These are phyloP conservation scores for Suricata suricatta DNA, from an alignment of 2,113 vertebrate genomes.

Conservation along the genomic window DNA sequence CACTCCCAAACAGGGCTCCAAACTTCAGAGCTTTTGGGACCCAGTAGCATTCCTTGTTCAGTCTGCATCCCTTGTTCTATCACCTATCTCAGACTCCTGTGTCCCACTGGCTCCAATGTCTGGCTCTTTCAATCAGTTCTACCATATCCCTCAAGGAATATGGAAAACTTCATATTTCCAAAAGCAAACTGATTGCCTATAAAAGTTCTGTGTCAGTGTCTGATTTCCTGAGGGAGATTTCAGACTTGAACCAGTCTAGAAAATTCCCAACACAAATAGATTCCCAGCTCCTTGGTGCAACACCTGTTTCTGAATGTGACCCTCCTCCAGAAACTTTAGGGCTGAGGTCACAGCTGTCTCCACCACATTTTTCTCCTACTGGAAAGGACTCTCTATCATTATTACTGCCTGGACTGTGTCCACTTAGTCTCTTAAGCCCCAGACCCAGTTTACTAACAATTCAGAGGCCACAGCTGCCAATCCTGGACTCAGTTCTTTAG, in stretches of 20 bases:
- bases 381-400: background rate
- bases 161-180: background rate
- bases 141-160: background rate
- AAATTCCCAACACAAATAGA: conserved; percentile 6
- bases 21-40: background rate
- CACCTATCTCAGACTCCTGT: background rate
- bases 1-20: background rate
- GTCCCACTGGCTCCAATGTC: background rate
- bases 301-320: background rate
- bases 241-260: conserved; percentile 36
- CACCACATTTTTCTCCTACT: background rate
- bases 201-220: background rate
- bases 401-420: background rate
- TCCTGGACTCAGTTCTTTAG: background rate
- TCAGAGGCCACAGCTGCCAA: background rate
- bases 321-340: background rate
- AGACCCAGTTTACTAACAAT: background rate
- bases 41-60: background rate
- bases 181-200: background rate
- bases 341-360: background rate
- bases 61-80: background rate
- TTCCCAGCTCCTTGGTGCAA: background rate
- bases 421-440: background rate
- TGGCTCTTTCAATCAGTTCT: background rate
- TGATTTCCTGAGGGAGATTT: conserved; percentile 12